Conservation (phyloP, 2,888 invertebrate species). For the Chaetoderma sp. region DNA sequence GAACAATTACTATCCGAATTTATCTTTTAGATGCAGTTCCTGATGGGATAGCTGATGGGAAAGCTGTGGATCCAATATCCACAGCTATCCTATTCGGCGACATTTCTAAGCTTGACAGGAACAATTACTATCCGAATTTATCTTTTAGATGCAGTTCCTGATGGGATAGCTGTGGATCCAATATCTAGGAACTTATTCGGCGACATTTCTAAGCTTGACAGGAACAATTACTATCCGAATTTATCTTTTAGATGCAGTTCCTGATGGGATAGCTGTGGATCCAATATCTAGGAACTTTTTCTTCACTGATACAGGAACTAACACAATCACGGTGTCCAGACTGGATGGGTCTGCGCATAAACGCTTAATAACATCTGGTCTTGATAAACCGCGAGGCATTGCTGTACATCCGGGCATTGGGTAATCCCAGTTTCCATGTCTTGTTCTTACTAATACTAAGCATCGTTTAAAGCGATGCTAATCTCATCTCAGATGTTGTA, state of each 20-base stretch:
- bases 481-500: no score
- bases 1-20: no score
- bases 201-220: no score
- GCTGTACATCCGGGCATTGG: neutral
- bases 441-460: no score
- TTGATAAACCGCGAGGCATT: constrained; percentile 8
- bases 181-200: no score
- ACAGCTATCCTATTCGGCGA: no score
- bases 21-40: neutral
- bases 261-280: constrained; percentile 7
- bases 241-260: neutral
- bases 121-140: no score
- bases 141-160: constrained; percentile 1
- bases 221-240: no score
- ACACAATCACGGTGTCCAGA: neutral
- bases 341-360: constrained; percentile 1
- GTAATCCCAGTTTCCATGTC: no score
- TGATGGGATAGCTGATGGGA: constrained; percentile 5
- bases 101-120: no score
- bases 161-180: constrained; percentile 1
- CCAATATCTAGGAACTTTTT: neutral
- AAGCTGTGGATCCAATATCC: neutral
- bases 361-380: neutral
- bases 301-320: constrained; percentile 6
- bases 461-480: no score